Conservation (phyloP, 2,797 vertebrate genomes). For the Crenuchus spilurus region DNA sequence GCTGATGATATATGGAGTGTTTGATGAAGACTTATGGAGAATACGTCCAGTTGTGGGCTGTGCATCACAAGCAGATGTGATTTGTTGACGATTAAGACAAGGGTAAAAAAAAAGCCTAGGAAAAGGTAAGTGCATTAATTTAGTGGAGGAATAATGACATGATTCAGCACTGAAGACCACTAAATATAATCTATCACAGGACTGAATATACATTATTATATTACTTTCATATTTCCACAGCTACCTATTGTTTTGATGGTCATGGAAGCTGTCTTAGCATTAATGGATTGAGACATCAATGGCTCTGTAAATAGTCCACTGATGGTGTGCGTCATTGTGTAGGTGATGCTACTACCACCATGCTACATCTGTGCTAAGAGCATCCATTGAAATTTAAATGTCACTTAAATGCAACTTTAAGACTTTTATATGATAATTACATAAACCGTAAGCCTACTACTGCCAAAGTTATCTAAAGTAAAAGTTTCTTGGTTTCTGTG, state of each 20-base stretch:
- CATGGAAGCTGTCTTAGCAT: neutral
- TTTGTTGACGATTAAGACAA: constrained; percentile 19
- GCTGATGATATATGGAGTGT: constrained; percentile 75
- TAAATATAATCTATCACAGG: neutral
- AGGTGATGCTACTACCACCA: too few species aligned
- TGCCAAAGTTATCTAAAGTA: too few species aligned
- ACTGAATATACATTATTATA: neutral
- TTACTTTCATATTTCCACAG: neutral
- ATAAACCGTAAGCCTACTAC: too few species aligned
- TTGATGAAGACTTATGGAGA: constrained; percentile 8
- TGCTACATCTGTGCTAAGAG: too few species aligned
- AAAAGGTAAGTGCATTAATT: neutral
- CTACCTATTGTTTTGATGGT: neutral
- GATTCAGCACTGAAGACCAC: neutral
- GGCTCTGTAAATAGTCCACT: neutral
- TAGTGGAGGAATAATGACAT: neutral
- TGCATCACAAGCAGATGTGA: neutral
- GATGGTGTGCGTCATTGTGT: too few species aligned
- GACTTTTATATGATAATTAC: too few species aligned
- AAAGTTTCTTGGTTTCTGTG: too few species aligned
- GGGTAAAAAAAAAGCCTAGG: neutral
- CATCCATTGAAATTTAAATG: too few species aligned
- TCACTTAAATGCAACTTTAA: too few species aligned
- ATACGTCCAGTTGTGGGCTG: neutral
- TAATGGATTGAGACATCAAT: neutral